Evolutionary conservation across 2,113 vertebrate genomes (phyloP), one percentile per base, ranked within the genome.

Genomic region (Fulmarus glacialis): DNA sequence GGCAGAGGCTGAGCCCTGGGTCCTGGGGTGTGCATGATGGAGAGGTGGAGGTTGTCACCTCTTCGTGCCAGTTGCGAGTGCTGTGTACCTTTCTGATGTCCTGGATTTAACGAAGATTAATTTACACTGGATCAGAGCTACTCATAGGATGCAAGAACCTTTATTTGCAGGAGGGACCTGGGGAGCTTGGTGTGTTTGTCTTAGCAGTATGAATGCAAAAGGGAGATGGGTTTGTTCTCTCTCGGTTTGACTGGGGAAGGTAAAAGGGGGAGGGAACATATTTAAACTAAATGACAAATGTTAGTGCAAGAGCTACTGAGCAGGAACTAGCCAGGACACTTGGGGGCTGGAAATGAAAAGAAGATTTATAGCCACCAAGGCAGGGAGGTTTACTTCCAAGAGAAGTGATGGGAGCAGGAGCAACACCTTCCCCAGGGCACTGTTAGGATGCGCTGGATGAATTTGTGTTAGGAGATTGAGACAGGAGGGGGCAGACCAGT

Each of bases 131-230:
- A 20, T 64, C 73, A 13, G 62, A 67, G 78, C 14, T 68, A 12
- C 36, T 63, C 1, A 0, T 1, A 5, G 45, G 40, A n/a, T 1
- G 6, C 0, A 6, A 63, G 47, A 63, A 4, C 17, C n/a, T 90
- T 71, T 74, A 30, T 73, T 83, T 62, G 45, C 34, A 22, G n/a
- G 56, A 75, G 7, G 0, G 36, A 80, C 18, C 30, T 26, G 60
- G 50, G 66, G 45, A 70, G 50, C 42, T 55, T 0, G 27, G 66
- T 8, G 38, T 55, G 52, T 88, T 90, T 89, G 53, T 58, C 59
- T 58, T 55, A 63, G 79, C 45, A 34, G 7, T 24, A 1, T 5
- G 43, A 74, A 90, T 66, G 86, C 52, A 73, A 86, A 43, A 91
- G n/a, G n/a, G 53, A 80, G 67, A 29, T 11, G 32, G 11, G 40